Base-by-base conservation (phyloP, 1,140 invertebrate genomes). In the Drosophila gunungcola region DNA sequence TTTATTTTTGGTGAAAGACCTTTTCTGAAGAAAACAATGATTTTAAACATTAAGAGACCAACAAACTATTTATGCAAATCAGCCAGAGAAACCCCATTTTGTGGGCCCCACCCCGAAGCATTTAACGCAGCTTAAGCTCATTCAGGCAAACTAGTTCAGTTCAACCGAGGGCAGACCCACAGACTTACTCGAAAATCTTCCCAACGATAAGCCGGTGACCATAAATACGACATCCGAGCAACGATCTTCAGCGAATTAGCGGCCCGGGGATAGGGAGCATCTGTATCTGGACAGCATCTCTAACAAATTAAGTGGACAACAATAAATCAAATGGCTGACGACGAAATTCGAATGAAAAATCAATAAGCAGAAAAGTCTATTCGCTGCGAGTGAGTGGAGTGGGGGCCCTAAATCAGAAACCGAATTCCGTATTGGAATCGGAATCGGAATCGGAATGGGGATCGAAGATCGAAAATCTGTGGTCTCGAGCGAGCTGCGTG, bases 271-370 rank as follows among this genome's bases (percentile, higher is more conserved):
- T 53, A 53, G 43, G 51, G 42, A 55, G 46, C 36, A 38, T 39
- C 38, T 48, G 72, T 76, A 76, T 88, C 83, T 83, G 76, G 81
- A 83, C 83, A 88, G 75, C 75, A 88, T 88, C 84, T 88, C 73
- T 64, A 84, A 89, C 84, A 89, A 89, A 89, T 89, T 89, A 89
- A 89, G 80, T 89, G 80, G 73, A 89, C 80, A 78, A 80, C 69
- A 78, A 89, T 89, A 89, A 89, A 89, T 89, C 84, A 89, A 68
- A 72, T 61, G 63, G 61, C 80, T 80, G 76, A 84, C 80, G 84
- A 88, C 85, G 80, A 89, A 89, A 84, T 89, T 89, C 85, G 76
- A 89, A 84, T 89, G 84, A 89, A 89, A 89, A 89, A 89, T 89
- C 84, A 89, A 89, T 89, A 89, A 80, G 77, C 80, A 65, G 62